A percentile compares a stretch with the other conserved stretches of the same genome.
Evolutionary conservation across 2,113 vertebrate species (phyloP).

Genomic region (Polypterus bichir): DNA sequence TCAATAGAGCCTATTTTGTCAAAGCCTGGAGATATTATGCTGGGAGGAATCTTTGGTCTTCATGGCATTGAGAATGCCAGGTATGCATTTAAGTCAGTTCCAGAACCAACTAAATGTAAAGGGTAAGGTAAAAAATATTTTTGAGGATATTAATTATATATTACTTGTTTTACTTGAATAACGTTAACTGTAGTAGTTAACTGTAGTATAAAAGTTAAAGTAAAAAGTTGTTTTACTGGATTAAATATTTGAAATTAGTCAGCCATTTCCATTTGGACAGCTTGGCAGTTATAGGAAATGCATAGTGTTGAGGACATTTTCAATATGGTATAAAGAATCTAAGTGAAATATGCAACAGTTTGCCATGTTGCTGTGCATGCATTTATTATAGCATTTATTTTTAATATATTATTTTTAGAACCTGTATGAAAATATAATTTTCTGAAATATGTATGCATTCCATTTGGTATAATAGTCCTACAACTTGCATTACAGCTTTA

Average conservation of each 20-base stretch:
- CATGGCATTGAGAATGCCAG: not conserved
- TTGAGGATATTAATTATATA: too few species aligned
- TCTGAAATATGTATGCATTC: not conserved
- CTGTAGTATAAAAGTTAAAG: constrained; percentile 37
- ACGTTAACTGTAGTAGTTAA: too few species aligned
- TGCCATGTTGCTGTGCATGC: too few species aligned
- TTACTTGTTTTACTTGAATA: too few species aligned
- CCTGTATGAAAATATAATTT: not conserved
- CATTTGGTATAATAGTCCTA: too few species aligned
- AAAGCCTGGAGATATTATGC: not conserved
- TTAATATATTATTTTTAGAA: too few species aligned
- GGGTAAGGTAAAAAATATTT: not conserved
- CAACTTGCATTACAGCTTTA: not conserved
- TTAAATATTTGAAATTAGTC: constrained; percentile 16
- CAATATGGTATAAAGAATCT: too few species aligned
- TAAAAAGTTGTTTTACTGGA: constrained; percentile 47
- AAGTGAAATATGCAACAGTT: too few species aligned
- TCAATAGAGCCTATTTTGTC: not conserved
- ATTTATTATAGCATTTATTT: too few species aligned
- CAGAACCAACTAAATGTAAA: not conserved
- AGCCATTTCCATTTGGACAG: too few species aligned
- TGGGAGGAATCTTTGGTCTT: not conserved
- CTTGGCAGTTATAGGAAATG: too few species aligned
- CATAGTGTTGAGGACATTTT: too few species aligned
- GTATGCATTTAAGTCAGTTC: not conserved